phyloP scores from a whole-genome alignment of 2,113 vertebrate genomes.

The Gallinago paraguaiae region DNA sequence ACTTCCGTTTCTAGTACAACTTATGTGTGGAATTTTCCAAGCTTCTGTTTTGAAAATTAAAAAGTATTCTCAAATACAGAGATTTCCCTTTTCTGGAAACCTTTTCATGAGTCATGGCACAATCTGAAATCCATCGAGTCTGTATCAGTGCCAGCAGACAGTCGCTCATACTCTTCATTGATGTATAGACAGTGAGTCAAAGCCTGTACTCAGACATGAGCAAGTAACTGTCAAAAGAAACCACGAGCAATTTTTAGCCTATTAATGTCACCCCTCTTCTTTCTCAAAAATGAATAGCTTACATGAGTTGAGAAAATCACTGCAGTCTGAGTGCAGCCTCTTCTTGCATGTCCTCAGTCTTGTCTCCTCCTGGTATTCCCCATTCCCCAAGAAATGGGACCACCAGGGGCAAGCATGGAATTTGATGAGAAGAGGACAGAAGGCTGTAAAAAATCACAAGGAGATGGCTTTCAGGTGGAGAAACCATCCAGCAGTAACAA shows the following conservation, averaged over 20 bases:
- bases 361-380: not conserved
- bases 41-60: not conserved
- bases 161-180: conserved; percentile 46
- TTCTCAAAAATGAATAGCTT: not conserved
- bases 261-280: not conserved
- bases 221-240: conserved; percentile 38
- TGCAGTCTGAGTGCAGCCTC: not conserved
- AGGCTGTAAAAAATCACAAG: not conserved
- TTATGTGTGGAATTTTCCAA: conserved; percentile 54
- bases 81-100: conserved; percentile 30
- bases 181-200: conserved; percentile 70
- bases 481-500: not conserved
- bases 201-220: conserved; percentile 34
- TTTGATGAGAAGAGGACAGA: not conserved
- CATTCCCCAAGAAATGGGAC: not conserved
- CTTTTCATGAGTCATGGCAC: conserved; percentile 55
- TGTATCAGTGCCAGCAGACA: conserved; percentile 56
- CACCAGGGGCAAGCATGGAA: not conserved
- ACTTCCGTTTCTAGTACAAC: not conserved
- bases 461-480: not conserved
- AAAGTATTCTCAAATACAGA: not conserved
- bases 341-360: fast-evolving
- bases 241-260: conserved; percentile 1
- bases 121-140: conserved; percentile 42
- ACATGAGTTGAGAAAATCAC: not conserved